These are phyloP conservation scores for Gymnoscelis rufifasciata DNA, from an alignment of 2,888 invertebrate species.

Conservation along the genomic window DNA sequence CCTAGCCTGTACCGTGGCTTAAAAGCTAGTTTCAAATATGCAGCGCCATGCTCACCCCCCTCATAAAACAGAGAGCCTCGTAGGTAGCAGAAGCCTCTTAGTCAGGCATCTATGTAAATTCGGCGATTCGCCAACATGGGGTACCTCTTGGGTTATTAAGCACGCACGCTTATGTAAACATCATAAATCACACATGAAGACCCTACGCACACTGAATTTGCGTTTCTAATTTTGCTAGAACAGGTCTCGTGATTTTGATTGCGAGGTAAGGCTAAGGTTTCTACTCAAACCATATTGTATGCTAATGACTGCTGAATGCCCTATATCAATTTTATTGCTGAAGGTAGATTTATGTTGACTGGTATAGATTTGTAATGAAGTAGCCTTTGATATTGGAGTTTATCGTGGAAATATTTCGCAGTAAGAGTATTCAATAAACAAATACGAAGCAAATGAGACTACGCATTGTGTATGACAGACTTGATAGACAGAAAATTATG, in stretches of 20 bases:
- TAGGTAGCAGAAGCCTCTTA: constrained; percentile 11
- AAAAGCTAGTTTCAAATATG: too few relatives aligned
- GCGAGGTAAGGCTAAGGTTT: neutral
- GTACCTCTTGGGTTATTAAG: constrained; percentile 64
- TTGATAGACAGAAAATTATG: too few relatives aligned
- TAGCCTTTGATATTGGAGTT: too few relatives aligned
- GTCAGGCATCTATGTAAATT: constrained; percentile 34
- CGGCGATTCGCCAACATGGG: constrained; percentile 36
- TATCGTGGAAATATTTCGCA: too few relatives aligned
- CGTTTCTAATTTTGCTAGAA: constrained; percentile 58
- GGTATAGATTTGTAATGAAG: too few relatives aligned
- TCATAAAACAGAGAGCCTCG: neutral
- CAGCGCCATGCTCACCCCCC: neutral
- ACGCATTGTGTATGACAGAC: too few relatives aligned
- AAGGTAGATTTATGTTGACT: too few relatives aligned
- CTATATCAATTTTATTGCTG: neutral
- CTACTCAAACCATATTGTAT: neutral
- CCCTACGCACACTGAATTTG: constrained; percentile 59
- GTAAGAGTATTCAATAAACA: too few relatives aligned
- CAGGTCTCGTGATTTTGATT: constrained; percentile 4
- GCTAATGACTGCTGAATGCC: neutral
- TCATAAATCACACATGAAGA: constrained; percentile 67
- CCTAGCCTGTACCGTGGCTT: too few relatives aligned
- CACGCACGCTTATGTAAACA: constrained; percentile 58
- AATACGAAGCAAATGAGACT: too few relatives aligned